Evolutionary conservation across 2,888 invertebrate species (phyloP).

Genomic region (Cartodere bifasciata): DNA sequence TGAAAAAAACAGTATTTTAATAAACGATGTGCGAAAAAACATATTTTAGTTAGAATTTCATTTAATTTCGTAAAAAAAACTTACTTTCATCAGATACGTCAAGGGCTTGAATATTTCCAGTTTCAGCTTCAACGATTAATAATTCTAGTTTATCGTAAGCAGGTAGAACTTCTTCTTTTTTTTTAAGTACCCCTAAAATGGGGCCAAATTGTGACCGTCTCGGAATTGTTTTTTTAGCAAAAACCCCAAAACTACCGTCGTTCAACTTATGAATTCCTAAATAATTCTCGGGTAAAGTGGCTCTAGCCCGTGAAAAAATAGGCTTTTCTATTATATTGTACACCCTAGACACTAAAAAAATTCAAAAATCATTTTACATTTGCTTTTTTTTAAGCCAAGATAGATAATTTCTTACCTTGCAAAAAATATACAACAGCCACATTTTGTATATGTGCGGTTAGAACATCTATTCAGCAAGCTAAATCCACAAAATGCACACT

Average conservation of each 20-base stretch:
- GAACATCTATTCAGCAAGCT: too few species aligned
- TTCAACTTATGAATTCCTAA: slow-evolving; percentile 41
- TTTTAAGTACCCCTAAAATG: slow-evolving; percentile 50
- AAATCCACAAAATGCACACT: too few species aligned
- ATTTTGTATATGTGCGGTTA: too few species aligned
- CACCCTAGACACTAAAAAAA: slow-evolving; percentile 28
- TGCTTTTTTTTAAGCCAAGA: too few species aligned
- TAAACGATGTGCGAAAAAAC: slow-evolving; percentile 7
- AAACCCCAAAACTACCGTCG: slow-evolving; percentile 42
- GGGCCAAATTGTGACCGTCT: slow-evolving; percentile 69
- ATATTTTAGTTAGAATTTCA: slow-evolving; percentile 3
- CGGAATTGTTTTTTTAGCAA: slow-evolving; percentile 55
- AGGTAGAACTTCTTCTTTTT: slow-evolving; percentile 16
- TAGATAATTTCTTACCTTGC: too few species aligned
- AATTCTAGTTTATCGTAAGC: slow-evolving; percentile 29
- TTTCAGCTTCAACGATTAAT: slow-evolving; percentile 39
- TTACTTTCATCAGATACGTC: slow-evolving; percentile 54
- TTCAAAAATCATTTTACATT: too few species aligned
- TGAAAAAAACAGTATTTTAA: slow-evolving; percentile 14
- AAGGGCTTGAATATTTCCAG: slow-evolving; percentile 37
- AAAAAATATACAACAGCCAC: too few species aligned
- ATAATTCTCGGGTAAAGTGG: slow-evolving; percentile 60
- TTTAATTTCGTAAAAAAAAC: slow-evolving; percentile 16
- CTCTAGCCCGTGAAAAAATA: slow-evolving; percentile 60
- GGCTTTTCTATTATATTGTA: slow-evolving; percentile 45